A percentile compares a stretch with the other conserved stretches of the same genome.
Conservation (phyloP, 2,113 vertebrate species). For the Piprites chloris region DNA sequence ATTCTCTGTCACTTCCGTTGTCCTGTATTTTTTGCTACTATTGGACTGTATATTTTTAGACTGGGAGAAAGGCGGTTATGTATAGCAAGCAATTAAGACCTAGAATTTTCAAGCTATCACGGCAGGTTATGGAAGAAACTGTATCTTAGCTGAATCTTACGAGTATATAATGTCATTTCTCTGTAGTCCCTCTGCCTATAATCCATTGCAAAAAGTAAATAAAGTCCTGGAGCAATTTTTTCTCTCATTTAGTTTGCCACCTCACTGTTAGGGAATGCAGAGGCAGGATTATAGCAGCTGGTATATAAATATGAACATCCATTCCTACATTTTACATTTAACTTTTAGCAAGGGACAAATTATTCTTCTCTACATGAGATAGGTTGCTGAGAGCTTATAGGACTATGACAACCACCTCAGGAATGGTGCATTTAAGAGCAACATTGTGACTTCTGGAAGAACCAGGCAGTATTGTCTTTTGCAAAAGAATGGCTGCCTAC, state of each 20-base stretch:
- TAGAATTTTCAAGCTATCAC: conserved; percentile 17
- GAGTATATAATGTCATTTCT: not conserved
- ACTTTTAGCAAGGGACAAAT: not conserved
- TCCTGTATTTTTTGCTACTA: not conserved
- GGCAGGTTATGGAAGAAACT: not conserved
- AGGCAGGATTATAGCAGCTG: not conserved
- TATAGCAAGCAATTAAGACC: conserved; percentile 18
- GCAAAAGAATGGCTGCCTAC: not conserved
- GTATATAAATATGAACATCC: not conserved
- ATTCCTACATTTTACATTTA: not conserved
- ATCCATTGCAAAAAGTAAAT: not conserved
- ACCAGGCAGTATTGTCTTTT: not conserved
- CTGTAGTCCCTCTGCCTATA: not conserved
- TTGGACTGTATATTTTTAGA: not conserved
- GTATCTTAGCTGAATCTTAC: not conserved
- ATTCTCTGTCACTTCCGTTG: not conserved
- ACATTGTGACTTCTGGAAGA: not conserved
- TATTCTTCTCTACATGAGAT: not conserved
- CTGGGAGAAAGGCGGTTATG: not conserved
- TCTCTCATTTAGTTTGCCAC: not conserved
- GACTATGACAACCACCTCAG: not conserved
- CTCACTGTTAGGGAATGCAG: not conserved
- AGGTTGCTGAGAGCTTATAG: not conserved
- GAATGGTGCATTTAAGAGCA: not conserved
- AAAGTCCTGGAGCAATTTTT: not conserved